phyloP scores from a whole-genome alignment of 2,888 invertebrate species.

The Oligia latruncula region DNA sequence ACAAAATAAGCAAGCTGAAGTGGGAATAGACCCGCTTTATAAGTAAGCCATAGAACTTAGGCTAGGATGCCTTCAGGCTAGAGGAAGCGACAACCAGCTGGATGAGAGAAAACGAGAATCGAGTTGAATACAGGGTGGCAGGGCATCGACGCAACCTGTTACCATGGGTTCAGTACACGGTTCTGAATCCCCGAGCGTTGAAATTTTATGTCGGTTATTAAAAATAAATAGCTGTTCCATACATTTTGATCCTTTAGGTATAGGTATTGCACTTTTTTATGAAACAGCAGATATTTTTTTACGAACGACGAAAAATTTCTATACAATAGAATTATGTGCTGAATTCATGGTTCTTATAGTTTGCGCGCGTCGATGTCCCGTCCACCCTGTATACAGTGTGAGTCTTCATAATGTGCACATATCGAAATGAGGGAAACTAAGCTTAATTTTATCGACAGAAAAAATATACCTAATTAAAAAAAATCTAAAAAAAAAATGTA shows the following conservation, averaged over 20 bases:
- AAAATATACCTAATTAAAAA: too few species aligned
- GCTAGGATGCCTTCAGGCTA: too few species aligned
- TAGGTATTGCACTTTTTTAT: background rate
- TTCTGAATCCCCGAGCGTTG: background rate
- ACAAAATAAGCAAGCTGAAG: conserved; percentile 2
- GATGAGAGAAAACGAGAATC: background rate
- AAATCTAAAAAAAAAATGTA: too few species aligned
- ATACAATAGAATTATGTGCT: background rate
- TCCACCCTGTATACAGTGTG: background rate
- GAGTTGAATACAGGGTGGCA: background rate
- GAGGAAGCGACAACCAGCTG: background rate
- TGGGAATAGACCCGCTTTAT: background rate
- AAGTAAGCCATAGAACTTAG: background rate
- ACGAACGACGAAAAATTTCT: background rate
- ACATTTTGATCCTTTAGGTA: background rate
- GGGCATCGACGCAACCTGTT: background rate
- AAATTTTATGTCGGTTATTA: background rate
- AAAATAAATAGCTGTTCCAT: too few species aligned
- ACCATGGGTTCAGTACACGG: background rate
- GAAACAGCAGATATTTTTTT: background rate
- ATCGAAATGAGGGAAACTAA: too few species aligned
- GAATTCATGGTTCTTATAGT: background rate
- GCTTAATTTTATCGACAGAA: too few species aligned
- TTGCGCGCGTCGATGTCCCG: background rate
- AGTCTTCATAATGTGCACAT: too few species aligned